These are phyloP conservation scores for Athetis lepigone DNA, from an alignment of 2,888 invertebrate genomes.

Conservation along the genomic window DNA sequence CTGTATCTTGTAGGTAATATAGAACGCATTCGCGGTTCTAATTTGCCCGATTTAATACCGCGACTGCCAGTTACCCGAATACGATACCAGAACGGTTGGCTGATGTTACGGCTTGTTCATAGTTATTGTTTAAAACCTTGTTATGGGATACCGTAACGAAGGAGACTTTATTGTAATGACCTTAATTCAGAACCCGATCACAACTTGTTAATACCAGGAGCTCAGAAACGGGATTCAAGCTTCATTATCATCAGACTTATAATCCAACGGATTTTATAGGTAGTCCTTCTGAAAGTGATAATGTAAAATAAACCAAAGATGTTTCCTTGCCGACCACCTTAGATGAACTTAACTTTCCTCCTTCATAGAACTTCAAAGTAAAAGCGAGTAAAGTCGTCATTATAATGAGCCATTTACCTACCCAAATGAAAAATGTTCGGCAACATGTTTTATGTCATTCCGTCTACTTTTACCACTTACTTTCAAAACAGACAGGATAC, in stretches of 20 bases:
- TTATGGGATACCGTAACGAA: constrained; percentile 48
- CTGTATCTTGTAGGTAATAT: constrained; percentile 13
- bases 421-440: constrained; percentile 39
- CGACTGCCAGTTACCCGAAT: constrained; percentile 47
- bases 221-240: constrained; percentile 26
- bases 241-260: background rate
- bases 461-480: constrained; percentile 60
- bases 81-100: constrained; percentile 46
- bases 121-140: constrained; percentile 41
- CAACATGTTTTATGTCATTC: constrained; percentile 64
- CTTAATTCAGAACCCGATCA: constrained; percentile 34
- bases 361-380: background rate
- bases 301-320: background rate
- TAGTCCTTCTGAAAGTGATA: background rate
- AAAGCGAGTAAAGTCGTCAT: constrained; percentile 1
- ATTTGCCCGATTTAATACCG: constrained; percentile 44
- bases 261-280: constrained; percentile 4
- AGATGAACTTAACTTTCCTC: background rate
- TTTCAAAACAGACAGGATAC: constrained; percentile 65
- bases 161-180: constrained; percentile 55
- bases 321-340: background rate
- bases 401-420: constrained; percentile 33
- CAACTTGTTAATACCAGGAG: constrained; percentile 30
- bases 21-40: constrained; percentile 38
- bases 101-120: constrained; percentile 49